These are phyloP conservation scores for Anthopleura sola DNA, from an alignment of 64 coral and sea anemone species.

Conservation along the genomic window DNA sequence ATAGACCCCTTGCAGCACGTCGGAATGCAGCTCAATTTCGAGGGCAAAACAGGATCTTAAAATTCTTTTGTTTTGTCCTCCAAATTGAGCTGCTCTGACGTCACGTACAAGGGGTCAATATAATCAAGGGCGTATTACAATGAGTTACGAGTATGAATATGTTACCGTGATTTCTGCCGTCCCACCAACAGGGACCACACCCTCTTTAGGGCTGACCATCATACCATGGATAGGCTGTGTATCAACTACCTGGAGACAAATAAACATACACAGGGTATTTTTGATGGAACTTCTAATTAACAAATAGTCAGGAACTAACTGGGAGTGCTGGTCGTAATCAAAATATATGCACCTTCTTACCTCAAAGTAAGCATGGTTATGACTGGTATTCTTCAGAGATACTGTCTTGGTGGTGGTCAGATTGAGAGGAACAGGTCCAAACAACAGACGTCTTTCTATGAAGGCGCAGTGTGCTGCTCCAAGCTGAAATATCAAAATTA, in stretches of 20 bases:
- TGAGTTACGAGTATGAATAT: not conserved
- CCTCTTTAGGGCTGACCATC: slow-evolving; percentile 85
- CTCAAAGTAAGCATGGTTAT: slow-evolving; percentile 99
- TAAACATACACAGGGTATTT: slow-evolving; percentile 10
- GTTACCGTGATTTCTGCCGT: slow-evolving; percentile 82
- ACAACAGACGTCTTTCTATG: slow-evolving; percentile 89
- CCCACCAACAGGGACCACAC: slow-evolving; percentile 83
- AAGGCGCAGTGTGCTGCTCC: slow-evolving; percentile 81
- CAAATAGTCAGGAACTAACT: too few relatives aligned
- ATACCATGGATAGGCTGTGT: slow-evolving; percentile 80
- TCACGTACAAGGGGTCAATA: too few relatives aligned
- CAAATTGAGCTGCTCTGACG: too few relatives aligned
- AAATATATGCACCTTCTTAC: too few relatives aligned
- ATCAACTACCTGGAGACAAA: slow-evolving; percentile 56
- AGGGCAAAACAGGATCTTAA: too few relatives aligned
- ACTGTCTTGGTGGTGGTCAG: slow-evolving; percentile 76
- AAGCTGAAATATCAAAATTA: slow-evolving; percentile 36
- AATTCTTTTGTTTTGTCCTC: too few relatives aligned
- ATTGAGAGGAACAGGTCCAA: slow-evolving; percentile 88
- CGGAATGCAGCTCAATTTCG: too few relatives aligned
- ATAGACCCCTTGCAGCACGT: too few relatives aligned
- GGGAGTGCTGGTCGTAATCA: too few relatives aligned
- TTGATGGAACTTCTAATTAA: too few relatives aligned
- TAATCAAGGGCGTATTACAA: too few relatives aligned
- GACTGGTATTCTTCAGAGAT: slow-evolving; percentile 74